These are phyloP conservation scores for Lophius americanus DNA, from an alignment of 2,797 vertebrate species.

Conservation along the genomic window DNA sequence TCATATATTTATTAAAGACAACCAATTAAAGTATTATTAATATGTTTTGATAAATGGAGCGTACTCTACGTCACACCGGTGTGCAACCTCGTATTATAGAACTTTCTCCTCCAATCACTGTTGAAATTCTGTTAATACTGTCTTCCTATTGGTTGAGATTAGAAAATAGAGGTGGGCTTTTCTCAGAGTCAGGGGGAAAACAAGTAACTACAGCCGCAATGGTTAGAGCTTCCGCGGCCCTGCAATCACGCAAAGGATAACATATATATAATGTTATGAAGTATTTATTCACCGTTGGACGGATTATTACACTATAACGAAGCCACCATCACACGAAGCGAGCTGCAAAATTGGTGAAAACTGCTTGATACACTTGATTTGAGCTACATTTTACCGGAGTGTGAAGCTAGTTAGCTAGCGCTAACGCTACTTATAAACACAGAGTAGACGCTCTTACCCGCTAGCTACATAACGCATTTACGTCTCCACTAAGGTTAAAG, in stretches of 20 bases:
- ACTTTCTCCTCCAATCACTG: constrained; percentile 44
- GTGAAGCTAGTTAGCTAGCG: constrained; percentile 48
- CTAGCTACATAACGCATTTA: constrained; percentile 27
- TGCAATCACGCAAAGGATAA: constrained; percentile 20
- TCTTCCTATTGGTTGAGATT: constrained; percentile 48
- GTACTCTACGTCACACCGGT: background rate
- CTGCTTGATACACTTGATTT: constrained; percentile 12
- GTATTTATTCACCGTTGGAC: constrained; percentile 14
- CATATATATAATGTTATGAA: constrained; percentile 31
- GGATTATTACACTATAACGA: constrained; percentile 19
- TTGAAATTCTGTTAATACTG: background rate
- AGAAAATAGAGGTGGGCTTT: constrained; percentile 52
- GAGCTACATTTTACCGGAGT: constrained; percentile 24
- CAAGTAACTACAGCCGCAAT: constrained; percentile 26
- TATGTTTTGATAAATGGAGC: too few species aligned
- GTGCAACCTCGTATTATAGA: background rate
- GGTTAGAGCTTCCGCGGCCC: constrained; percentile 64
- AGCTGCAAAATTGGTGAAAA: constrained; percentile 35
- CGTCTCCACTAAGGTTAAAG: background rate
- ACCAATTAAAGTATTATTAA: too few species aligned
- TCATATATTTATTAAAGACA: too few species aligned
- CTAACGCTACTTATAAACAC: constrained; percentile 47
- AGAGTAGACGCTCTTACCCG: constrained; percentile 36
- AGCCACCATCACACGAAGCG: constrained; percentile 16
- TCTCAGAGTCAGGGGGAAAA: constrained; percentile 7